A percentile compares a stretch with the other conserved stretches of the same genome.
Evolutionary conservation across 2,888 invertebrate genomes (phyloP).

Genomic region (Drosophila niveifrons): DNA sequence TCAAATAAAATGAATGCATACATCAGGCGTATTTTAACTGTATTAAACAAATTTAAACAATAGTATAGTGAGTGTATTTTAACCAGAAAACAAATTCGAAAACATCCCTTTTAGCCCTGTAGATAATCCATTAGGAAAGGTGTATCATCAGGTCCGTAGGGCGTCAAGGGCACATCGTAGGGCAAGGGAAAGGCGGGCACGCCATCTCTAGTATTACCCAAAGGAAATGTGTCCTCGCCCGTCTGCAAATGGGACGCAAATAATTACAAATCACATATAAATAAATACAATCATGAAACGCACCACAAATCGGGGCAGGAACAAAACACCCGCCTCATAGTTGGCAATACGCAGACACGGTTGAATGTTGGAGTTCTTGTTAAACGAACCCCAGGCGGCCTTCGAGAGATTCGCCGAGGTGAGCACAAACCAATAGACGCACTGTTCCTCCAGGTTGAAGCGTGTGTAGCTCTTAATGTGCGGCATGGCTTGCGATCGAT

Average conservation of each 20-base stretch:
- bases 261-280: constrained; percentile 79
- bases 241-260: constrained; percentile 86
- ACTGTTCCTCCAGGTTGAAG: constrained; percentile 88
- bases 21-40: too few relatives aligned
- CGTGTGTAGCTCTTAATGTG: constrained; percentile 97
- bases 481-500: constrained; percentile 94
- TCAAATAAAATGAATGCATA: neutral
- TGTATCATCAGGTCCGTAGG: constrained; percentile 89
- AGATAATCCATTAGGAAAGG: constrained; percentile 90
- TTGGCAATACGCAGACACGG: constrained; percentile 90
- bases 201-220: constrained; percentile 83
- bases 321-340: constrained; percentile 96
- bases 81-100: too few relatives aligned
- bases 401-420: constrained; percentile 98
- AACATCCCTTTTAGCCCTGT: constrained; percentile 38
- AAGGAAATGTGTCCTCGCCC: constrained; percentile 88
- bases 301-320: constrained; percentile 93
- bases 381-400: constrained; percentile 96
- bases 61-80: too few relatives aligned
- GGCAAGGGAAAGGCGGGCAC: constrained; percentile 88
- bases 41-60: too few relatives aligned
- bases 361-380: constrained; percentile 87
- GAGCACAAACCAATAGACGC: constrained; percentile 91
- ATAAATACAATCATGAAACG: neutral
- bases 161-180: constrained; percentile 92